Evolutionary conservation across 2,113 vertebrate species (phyloP).

Genomic region (Varanus salvator): DNA sequence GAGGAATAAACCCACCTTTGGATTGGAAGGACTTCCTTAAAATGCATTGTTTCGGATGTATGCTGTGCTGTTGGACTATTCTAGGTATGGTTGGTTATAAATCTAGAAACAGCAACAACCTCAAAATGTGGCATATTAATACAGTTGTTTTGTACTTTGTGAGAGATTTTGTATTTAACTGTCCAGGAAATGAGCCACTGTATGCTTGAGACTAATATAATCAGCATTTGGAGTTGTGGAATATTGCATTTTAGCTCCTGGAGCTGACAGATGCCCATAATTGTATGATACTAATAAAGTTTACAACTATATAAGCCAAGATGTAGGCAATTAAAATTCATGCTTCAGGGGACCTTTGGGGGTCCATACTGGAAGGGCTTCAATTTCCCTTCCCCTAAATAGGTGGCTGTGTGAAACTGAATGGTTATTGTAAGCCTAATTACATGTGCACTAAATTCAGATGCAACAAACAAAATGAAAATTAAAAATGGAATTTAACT

Average conservation of each 20-base stretch:
- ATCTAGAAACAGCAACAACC: background rate
- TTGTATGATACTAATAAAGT: conserved; percentile 23
- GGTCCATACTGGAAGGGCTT: conserved; percentile 7
- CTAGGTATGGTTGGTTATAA: background rate
- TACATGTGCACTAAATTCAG: background rate
- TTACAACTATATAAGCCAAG: conserved; percentile 11
- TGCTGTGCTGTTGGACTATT: background rate
- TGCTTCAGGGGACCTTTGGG: background rate
- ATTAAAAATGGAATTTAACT: background rate
- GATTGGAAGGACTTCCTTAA: background rate
- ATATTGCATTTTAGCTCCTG: conserved; percentile 26
- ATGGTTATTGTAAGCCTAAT: background rate
- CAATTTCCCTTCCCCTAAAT: conserved; percentile 25
- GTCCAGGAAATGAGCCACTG: background rate
- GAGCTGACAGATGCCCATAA: background rate
- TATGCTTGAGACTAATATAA: conserved; percentile 22
- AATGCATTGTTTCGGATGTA: background rate
- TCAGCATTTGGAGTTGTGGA: conserved; percentile 2
- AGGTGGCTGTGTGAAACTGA: background rate
- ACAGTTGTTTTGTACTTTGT: background rate
- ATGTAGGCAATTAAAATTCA: conserved; percentile 18
- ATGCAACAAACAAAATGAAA: background rate
- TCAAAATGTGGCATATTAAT: background rate
- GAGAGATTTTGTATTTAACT: background rate
- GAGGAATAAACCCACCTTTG: background rate